Conservation (phyloP, 1,140 invertebrate species). For the Nomia melanderi region DNA sequence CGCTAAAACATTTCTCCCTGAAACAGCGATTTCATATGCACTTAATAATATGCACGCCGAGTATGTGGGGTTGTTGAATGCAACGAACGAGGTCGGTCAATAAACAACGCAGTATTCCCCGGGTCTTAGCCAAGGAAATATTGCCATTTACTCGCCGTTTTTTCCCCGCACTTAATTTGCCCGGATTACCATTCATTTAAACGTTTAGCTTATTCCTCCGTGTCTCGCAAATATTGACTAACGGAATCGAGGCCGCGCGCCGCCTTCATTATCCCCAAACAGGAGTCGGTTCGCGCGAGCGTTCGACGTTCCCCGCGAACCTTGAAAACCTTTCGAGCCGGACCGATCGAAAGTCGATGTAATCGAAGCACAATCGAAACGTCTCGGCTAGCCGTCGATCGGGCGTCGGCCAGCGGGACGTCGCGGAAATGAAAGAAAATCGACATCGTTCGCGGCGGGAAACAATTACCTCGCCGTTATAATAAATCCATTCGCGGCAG, state of each 20-base stretch:
- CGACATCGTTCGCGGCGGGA: too few relatives aligned
- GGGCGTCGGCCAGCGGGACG: too few relatives aligned
- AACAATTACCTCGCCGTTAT: neutral
- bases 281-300: neutral
- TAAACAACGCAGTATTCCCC: neutral
- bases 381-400: too few relatives aligned
- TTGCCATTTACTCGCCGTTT: constrained; percentile 6
- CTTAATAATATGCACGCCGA: too few relatives aligned
- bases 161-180: neutral
- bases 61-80: neutral
- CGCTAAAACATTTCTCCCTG: too few relatives aligned
- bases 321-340: neutral
- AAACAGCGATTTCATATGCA: too few relatives aligned
- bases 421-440: neutral
- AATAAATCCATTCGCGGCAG: neutral
- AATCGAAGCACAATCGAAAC: too few relatives aligned
- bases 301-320: neutral
- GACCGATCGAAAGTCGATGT: too few relatives aligned
- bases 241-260: neutral
- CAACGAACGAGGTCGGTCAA: constrained; percentile 3
- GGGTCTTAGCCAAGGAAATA: neutral
- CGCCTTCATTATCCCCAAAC: neutral
- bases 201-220: constrained; percentile 6
- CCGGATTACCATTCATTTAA: constrained; percentile 6
- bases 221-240: neutral